Base-by-base conservation (phyloP, 2,888 invertebrate genomes). In the Tromatobia lineatoria region DNA sequence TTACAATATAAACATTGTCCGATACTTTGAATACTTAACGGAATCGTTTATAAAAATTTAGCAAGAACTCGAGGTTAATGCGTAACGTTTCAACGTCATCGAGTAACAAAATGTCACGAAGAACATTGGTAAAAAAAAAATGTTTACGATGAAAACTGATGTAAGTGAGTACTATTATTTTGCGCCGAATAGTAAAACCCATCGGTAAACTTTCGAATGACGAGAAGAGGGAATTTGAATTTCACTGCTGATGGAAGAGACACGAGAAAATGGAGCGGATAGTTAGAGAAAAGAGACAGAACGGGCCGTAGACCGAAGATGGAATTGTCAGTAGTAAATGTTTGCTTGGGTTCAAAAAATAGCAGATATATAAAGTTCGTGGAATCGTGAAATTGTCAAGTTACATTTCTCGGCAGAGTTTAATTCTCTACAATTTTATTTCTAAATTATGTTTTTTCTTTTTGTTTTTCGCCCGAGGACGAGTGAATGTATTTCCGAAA, bases 221-320 rank as follows among this genome's bases (percentile, higher is more conserved):
- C 66, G 67, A 74, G 61, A 74, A 74, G 61, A 74, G 52, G 38
- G 52, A 67, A 67, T 67, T 38, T 34, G 42, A 67, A 76, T 76
- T 76, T 76, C 66, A 66, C 75, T 66, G 66, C 54, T 47, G 75
- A 75, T 50, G 75, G 61, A 70, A 52, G 29, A 52, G 50, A 52
- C 15, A 42, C 57, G 50, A 64, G 61, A 74, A 20, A 47, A 13
- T 29, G 42, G 29, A 52, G 3, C 38, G 67, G 47, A 18, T 18
- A 8, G 29, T 7, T 23, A 45, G 54, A 59, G 20, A 18, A 59
- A 47, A 23, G 42, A 54, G 54, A 13, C 23, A 18, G 20, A 23
- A 20, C 8, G 54, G 15, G 71, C 52, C 42, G 38, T 71, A 71
- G 45, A 45, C 42, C 59, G 45, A 45, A 25, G 52, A 66, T 66